phyloP scores from a whole-genome alignment of 2,888 invertebrate genomes.

The Macrosoma leucophasiata region DNA sequence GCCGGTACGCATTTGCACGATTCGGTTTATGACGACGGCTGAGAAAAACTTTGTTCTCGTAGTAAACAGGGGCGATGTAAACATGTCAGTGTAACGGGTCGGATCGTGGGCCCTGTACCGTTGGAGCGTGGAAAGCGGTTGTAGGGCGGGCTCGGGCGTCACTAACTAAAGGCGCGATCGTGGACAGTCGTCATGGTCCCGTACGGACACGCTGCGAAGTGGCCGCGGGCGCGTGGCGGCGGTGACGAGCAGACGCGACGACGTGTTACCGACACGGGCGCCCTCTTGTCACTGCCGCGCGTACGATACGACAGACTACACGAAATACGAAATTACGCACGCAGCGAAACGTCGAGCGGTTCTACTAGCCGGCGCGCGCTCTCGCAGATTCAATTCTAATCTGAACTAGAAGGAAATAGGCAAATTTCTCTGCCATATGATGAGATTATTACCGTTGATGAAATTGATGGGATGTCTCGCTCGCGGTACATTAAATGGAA shows the following conservation, averaged over 20 bases:
- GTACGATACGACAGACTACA: conserved; percentile 5
- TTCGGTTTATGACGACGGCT: conserved; percentile 46
- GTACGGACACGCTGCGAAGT: conserved; percentile 27
- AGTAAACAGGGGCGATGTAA: conserved; percentile 44
- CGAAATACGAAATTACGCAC: background rate
- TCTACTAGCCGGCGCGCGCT: conserved; percentile 7
- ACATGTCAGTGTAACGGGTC: conserved; percentile 56
- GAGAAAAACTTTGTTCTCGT: conserved; percentile 49
- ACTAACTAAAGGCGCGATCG: too few species aligned
- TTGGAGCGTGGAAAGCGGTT: conserved; percentile 60
- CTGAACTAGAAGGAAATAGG: conserved; percentile 31
- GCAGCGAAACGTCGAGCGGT: too few species aligned
- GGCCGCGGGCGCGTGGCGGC: conserved; percentile 27
- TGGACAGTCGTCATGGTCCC: conserved; percentile 44
- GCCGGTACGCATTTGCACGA: conserved; percentile 52
- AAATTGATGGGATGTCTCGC: conserved; percentile 26
- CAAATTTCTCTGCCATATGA: conserved; percentile 30
- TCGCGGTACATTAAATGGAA: conserved; percentile 29
- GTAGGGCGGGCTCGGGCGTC: conserved; percentile 34
- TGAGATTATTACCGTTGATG: conserved; percentile 30
- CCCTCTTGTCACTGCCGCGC: conserved; percentile 57
- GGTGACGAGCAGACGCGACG: conserved; percentile 32
- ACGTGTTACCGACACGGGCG: conserved; percentile 54
- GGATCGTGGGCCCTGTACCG: conserved; percentile 48
- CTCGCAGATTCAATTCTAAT: conserved; percentile 23